These are phyloP conservation scores for Trichacis sp. DNA, from an alignment of 2,888 invertebrate genomes.

Conservation along the genomic window DNA sequence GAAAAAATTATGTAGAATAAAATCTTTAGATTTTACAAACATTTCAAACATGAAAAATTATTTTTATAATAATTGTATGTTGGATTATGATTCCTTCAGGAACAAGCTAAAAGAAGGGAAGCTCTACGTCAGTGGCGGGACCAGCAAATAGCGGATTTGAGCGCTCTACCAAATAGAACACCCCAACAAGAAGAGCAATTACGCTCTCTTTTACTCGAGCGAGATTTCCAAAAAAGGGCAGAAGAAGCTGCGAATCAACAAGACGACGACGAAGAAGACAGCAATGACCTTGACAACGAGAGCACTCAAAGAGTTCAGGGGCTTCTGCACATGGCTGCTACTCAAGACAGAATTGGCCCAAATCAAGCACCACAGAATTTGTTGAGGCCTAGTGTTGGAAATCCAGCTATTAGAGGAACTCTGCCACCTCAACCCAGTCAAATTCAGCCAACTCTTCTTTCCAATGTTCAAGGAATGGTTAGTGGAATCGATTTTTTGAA, in stretches of 20 bases:
- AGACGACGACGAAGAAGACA: slow-evolving; percentile 75
- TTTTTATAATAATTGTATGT: too few species aligned
- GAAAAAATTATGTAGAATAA: too few species aligned
- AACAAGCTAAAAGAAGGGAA: slow-evolving; percentile 79
- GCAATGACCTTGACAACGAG: slow-evolving; percentile 66
- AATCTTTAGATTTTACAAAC: too few species aligned
- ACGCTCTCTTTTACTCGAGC: slow-evolving; percentile 89
- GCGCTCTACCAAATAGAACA: slow-evolving; percentile 77
- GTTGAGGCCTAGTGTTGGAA: slow-evolving; percentile 50
- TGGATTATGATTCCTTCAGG: slow-evolving; percentile 69
- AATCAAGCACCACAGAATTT: slow-evolving; percentile 47
- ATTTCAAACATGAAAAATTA: too few species aligned
- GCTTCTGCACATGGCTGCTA: slow-evolving; percentile 69
- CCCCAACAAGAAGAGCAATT: slow-evolving; percentile 89
- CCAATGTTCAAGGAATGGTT: slow-evolving; percentile 53
- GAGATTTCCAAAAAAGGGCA: slow-evolving; percentile 93
- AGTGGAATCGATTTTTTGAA: too few species aligned
- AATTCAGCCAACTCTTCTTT: slow-evolving; percentile 60
- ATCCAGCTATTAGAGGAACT: slow-evolving; percentile 57
- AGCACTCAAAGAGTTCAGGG: slow-evolving; percentile 71
- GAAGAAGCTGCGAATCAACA: slow-evolving; percentile 81
- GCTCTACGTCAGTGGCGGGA: slow-evolving; percentile 86
- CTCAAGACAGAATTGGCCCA: slow-evolving; percentile 54
- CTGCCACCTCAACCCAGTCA: slow-evolving; percentile 65
- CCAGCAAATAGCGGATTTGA: slow-evolving; percentile 86